These are phyloP conservation scores for Eulemur rubriventer DNA, from an alignment of 2,797 vertebrate species.

Conservation along the genomic window DNA sequence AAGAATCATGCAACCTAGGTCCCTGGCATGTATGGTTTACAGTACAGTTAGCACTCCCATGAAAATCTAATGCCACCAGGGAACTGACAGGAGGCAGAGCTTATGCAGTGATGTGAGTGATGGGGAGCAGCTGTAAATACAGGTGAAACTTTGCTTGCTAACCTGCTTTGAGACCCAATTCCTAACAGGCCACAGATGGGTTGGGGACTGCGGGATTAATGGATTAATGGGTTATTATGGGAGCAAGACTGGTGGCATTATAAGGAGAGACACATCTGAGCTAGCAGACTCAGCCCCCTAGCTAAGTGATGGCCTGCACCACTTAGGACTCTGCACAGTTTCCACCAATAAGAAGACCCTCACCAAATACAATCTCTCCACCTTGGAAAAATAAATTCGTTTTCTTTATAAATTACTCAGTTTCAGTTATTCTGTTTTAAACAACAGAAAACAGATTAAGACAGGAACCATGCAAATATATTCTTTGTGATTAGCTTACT, in stretches of 20 bases:
- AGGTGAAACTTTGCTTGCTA: too few relatives aligned
- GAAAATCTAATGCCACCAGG: too few relatives aligned
- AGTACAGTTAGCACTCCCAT: too few relatives aligned
- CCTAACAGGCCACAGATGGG: too few relatives aligned
- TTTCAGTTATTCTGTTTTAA: neutral
- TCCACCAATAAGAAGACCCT: neutral
- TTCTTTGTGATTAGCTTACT: neutral
- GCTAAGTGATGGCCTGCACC: neutral
- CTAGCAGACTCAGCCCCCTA: neutral
- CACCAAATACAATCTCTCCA: neutral
- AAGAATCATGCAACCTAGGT: too few relatives aligned
- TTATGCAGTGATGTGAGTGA: too few relatives aligned
- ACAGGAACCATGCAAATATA: neutral
- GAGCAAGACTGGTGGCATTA: neutral
- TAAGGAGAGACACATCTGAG: neutral
- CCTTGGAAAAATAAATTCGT: neutral
- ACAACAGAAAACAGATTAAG: neutral
- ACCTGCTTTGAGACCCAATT: too few relatives aligned
- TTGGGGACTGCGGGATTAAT: neutral
- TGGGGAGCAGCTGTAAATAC: too few relatives aligned
- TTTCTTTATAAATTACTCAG: neutral
- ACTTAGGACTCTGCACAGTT: too few relatives aligned
- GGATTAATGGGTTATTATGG: neutral
- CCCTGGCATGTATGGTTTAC: too few relatives aligned
- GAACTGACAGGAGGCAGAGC: too few relatives aligned